Evolutionary conservation across 2,113 vertebrate genomes (phyloP).

Genomic region (Bostrychus sinensis): DNA sequence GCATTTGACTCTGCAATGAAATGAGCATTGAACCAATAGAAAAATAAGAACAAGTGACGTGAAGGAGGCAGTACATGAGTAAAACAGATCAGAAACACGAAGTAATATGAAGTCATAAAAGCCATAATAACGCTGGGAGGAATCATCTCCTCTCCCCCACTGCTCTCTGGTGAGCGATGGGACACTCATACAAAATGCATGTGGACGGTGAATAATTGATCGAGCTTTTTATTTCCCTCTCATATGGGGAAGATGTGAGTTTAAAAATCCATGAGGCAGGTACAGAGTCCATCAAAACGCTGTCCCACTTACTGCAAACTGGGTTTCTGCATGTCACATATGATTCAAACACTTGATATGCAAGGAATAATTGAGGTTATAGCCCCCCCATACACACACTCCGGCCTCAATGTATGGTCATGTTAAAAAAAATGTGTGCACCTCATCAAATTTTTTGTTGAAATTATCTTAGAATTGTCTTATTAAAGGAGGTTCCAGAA

Average conservation of each 20-base stretch:
- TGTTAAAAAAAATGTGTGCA: no score
- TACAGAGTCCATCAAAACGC: slow-evolving; percentile 27
- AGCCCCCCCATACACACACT: neutral
- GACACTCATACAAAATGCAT: slow-evolving; percentile 69
- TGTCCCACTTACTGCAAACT: neutral
- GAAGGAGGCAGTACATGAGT: neutral
- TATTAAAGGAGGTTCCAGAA: no score
- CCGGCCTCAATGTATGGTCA: no score
- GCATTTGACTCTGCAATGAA: slow-evolving; percentile 49
- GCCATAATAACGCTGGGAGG: neutral
- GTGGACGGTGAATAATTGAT: slow-evolving; percentile 72
- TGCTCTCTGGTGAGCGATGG: slow-evolving; percentile 49
- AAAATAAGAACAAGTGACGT: slow-evolving; percentile 13
- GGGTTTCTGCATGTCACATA: neutral
- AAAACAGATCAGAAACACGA: slow-evolving; percentile 9
- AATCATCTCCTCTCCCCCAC: slow-evolving; percentile 11
- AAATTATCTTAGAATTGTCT: no score
- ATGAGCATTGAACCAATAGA: slow-evolving; percentile 12
- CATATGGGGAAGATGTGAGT: slow-evolving; percentile 31
- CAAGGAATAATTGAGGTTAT: neutral
- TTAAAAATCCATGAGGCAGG: slow-evolving; percentile 59
- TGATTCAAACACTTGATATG: neutral
- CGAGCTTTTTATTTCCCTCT: slow-evolving; percentile 59
- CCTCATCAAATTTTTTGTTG: no score
- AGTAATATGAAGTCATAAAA: slow-evolving; percentile 32